Base-by-base conservation (phyloP, 1,140 invertebrate species). In the Trachymyrmex cornetzi region DNA sequence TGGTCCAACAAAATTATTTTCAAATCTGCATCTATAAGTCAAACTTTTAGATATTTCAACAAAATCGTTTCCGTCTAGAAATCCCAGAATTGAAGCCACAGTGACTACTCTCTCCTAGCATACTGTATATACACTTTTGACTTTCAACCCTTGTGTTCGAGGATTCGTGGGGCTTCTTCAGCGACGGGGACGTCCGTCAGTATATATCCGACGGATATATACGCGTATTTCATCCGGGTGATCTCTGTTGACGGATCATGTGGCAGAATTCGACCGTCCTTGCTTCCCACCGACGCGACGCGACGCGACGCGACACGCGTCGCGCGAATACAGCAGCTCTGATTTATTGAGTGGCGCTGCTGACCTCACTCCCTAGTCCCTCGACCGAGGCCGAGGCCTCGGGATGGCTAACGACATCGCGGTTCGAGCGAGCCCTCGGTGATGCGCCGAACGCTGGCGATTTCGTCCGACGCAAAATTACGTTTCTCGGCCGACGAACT, bases 331-430 rank as follows among this genome's bases (percentile, higher is more conserved):
- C 67, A 16, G 67, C 55, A 27, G 22, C 48, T 81, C 69, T 90
- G 88, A 90, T 90, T 90, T 90, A 90, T 90, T 48, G 88, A 90
- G 88, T 89, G 50, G 30, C 88, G 87, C 69, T 82, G 88, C 87
- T 89, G 87, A 89, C 87, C 88, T 90, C 84, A 87, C 88, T 89
- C 74, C 6, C 30, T 34, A 34, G 6, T 34, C 30, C 5, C 30
- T 34, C 30, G 30, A n/a, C n/a, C n/a, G n/a, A n/a, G n/a, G n/a
- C n/a, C n/a, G n/a, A n/a, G n/a, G 30, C 79, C 77, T 89, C 71
- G 82, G 75, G 79, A 88, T 82, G 87, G 75, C 69, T 89, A 88
- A 89, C 88, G 88, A 89, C 81, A 85, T 61, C 57, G 27, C 69
- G 80, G 19, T 34, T 5, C 88, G 30, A 88, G 87, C 75, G 80